Evolutionary conservation across 2,888 invertebrate species (phyloP).

Genomic region (Sminthurides aquaticus): DNA sequence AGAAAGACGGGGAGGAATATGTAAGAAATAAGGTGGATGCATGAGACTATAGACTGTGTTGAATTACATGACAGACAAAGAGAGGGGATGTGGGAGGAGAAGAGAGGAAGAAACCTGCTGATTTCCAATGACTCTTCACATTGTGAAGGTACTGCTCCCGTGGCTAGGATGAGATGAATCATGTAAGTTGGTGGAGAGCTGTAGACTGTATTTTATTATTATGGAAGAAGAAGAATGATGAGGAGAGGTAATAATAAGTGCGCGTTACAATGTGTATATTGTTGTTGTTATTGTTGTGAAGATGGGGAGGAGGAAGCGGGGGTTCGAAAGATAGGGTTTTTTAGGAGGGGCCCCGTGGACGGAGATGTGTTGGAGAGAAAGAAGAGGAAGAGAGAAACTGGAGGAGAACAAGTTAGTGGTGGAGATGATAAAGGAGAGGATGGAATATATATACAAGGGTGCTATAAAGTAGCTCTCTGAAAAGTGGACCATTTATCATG

Average conservation of each 20-base stretch:
- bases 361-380: background rate
- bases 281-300: slow-evolving; percentile 6
- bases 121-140: slow-evolving; percentile 2
- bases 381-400: background rate
- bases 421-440: slow-evolving; percentile 17
- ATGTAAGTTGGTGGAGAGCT: background rate
- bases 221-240: slow-evolving; percentile 7
- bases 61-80: too few species aligned
- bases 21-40: too few species aligned
- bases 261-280: background rate
- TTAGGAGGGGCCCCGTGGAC: background rate
- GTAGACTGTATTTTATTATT: slow-evolving; percentile 4
- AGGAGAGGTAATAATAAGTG: slow-evolving; percentile 6
- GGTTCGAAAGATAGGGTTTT: background rate
- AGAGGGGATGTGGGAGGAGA: background rate
- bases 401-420: too few species aligned
- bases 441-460: slow-evolving; percentile 19
- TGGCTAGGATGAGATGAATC: background rate
- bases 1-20: too few species aligned
- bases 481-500: slow-evolving; percentile 37
- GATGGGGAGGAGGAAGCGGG: background rate
- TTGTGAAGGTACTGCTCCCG: background rate
- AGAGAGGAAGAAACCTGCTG: slow-evolving; percentile 10
- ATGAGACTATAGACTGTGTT: too few species aligned
- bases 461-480: slow-evolving; percentile 24